A percentile compares a stretch with the other conserved stretches of the same genome.
Evolutionary conservation across 2,888 invertebrate species (phyloP).

Genomic region (Perizoma flavofasciatum): DNA sequence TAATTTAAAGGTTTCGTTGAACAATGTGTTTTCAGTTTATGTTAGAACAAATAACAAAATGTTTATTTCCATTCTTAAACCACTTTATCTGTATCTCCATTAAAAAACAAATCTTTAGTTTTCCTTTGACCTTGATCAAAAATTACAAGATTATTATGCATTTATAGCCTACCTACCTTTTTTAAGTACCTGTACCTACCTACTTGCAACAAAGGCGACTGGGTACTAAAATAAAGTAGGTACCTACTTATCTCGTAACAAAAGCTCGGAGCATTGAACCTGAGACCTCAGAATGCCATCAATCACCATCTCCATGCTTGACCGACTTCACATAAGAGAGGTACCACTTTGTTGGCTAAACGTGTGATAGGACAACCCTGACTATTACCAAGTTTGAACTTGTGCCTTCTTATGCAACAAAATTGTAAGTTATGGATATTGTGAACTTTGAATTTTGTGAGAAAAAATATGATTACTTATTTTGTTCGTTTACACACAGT

Average conservation of each 20-base stretch:
- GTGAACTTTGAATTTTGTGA: background rate
- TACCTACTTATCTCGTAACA: background rate
- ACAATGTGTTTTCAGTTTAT: no score
- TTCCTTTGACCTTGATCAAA: no score
- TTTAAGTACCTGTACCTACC: no score
- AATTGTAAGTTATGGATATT: constrained; percentile 4
- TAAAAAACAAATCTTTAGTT: no score
- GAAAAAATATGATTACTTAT: background rate
- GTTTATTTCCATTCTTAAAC: no score
- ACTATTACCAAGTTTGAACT: background rate
- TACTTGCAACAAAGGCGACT: no score
- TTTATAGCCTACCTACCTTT: no score
- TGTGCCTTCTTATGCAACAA: background rate
- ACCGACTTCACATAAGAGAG: constrained; percentile 23
- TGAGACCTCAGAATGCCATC: constrained; percentile 47
- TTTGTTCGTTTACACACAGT: no score
- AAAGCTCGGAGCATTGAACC: constrained; percentile 49
- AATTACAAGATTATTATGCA: no score
- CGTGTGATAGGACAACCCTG: constrained; percentile 8
- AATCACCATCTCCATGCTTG: constrained; percentile 50
- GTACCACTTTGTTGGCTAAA: constrained; percentile 27
- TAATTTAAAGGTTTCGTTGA: no score
- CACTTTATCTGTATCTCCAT: no score
- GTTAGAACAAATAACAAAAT: no score
- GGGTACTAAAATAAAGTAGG: background rate